Evolutionary conservation across 2,888 invertebrate species (phyloP).

Genomic region (Rhaphigaster nebulosa): DNA sequence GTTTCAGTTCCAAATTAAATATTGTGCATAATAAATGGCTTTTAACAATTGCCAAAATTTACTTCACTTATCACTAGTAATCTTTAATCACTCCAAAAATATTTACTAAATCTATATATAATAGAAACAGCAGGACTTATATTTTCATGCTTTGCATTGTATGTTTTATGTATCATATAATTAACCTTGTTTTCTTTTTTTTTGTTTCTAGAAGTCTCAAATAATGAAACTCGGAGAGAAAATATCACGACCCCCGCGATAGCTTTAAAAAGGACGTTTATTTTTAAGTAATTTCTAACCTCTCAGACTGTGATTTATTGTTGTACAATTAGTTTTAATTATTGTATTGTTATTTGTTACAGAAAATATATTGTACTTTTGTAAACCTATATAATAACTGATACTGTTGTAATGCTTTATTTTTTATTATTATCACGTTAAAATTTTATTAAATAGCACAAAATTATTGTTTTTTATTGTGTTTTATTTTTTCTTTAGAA

Average conservation of each 20-base stretch:
- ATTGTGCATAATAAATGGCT: too few relatives aligned
- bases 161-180: neutral
- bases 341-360: conserved; percentile 39
- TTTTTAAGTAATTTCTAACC: conserved; percentile 42
- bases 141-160: neutral
- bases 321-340: conserved; percentile 54
- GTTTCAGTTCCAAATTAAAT: too few relatives aligned
- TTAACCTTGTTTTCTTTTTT: conserved; percentile 43
- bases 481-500: neutral
- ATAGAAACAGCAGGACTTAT: neutral
- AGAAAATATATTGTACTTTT: conserved; percentile 42
- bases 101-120: too few relatives aligned
- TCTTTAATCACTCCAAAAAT: too few relatives aligned
- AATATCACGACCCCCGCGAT: conserved; percentile 58
- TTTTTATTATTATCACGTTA: conserved; percentile 3
- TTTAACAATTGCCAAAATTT: too few relatives aligned
- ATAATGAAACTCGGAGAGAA: conserved; percentile 64
- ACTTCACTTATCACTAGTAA: too few relatives aligned
- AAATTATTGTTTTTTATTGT: conserved; percentile 25
- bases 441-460: conserved; percentile 45
- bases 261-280: conserved; percentile 36
- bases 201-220: conserved; percentile 66
- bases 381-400: conserved; percentile 22
- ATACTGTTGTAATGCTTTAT: conserved; percentile 25
- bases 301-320: conserved; percentile 52